phyloP scores from a whole-genome alignment of 2,888 invertebrate species.

The Sphaeridia pumilis region DNA sequence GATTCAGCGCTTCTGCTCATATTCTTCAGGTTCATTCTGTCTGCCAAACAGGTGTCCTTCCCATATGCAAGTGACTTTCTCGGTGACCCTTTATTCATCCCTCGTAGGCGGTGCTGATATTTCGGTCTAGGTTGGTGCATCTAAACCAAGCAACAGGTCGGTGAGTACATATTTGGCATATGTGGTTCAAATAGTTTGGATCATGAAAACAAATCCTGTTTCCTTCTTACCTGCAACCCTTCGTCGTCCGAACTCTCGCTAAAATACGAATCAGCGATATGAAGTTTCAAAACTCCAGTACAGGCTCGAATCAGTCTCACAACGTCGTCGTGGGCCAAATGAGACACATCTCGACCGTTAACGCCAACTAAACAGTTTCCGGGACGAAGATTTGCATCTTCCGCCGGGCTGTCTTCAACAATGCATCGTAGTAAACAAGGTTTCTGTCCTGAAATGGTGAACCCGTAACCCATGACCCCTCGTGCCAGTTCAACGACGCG shows the following conservation, averaged over 20 bases:
- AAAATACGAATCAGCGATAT: constrained; percentile 75
- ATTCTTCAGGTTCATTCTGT: neutral
- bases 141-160: neutral
- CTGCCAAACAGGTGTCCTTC: neutral
- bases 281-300: constrained; percentile 66
- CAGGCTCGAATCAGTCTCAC: constrained; percentile 81
- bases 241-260: constrained; percentile 76
- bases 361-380: constrained; percentile 88
- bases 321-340: constrained; percentile 84
- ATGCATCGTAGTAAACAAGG: constrained; percentile 92
- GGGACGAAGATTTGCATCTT: constrained; percentile 74
- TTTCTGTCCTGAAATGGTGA: constrained; percentile 92
- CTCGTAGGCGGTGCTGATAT: constrained; percentile 47
- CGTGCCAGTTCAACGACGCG: constrained; percentile 73
- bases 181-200: neutral
- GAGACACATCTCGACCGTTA: constrained; percentile 81
- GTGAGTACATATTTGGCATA: neutral
- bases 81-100: constrained; percentile 15
- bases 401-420: constrained; percentile 78
- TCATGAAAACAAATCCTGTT: neutral
- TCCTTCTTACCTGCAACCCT: constrained; percentile 34
- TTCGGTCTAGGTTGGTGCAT: constrained; percentile 46
- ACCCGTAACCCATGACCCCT: constrained; percentile 87
- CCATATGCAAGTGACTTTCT: neutral
- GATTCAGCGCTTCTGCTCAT: neutral